phyloP scores from a whole-genome alignment of 2,113 vertebrate species.

The Synodontis membranacea region DNA sequence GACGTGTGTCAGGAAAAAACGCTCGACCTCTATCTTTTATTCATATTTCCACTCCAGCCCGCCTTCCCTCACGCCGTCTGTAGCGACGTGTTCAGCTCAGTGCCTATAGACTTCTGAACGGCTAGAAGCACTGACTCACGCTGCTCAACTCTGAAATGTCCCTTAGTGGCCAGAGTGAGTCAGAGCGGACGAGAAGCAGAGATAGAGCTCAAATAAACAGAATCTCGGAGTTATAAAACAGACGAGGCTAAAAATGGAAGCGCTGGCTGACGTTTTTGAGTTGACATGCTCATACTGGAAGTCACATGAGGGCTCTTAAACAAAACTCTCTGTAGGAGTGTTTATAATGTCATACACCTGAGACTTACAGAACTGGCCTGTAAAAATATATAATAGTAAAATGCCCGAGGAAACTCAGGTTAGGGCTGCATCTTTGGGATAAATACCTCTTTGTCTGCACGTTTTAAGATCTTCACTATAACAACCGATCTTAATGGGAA shows the following conservation, averaged over 20 bases:
- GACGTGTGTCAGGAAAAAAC: not conserved
- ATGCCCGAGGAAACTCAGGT: not conserved
- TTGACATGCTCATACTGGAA: conserved; percentile 18
- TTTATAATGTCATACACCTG: conserved; percentile 4
- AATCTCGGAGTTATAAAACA: conserved; percentile 35
- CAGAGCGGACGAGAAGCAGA: conserved; percentile 43
- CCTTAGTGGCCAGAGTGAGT: conserved; percentile 36
- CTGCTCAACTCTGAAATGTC: conserved; percentile 5
- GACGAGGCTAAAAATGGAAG: conserved; percentile 28
- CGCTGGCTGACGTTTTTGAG: conserved; percentile 32
- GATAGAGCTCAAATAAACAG: conserved; percentile 45
- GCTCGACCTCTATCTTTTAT: conserved; percentile 22
- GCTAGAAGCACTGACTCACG: conserved; percentile 31
- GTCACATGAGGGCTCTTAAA: conserved; percentile 30
- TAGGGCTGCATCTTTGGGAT: not conserved
- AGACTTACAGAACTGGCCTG: not conserved
- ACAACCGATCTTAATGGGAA: not conserved
- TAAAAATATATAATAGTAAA: conserved; percentile 5
- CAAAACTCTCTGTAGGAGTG: not conserved
- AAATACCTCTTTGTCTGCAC: not conserved
- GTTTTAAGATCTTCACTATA: not conserved
- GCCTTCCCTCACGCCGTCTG: too few species aligned
- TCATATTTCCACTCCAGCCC: conserved; percentile 7
- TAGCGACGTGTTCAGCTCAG: not conserved
- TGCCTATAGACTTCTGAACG: not conserved